phyloP scores from a whole-genome alignment of 2,113 vertebrate genomes.

The Thymallus thymallus region DNA sequence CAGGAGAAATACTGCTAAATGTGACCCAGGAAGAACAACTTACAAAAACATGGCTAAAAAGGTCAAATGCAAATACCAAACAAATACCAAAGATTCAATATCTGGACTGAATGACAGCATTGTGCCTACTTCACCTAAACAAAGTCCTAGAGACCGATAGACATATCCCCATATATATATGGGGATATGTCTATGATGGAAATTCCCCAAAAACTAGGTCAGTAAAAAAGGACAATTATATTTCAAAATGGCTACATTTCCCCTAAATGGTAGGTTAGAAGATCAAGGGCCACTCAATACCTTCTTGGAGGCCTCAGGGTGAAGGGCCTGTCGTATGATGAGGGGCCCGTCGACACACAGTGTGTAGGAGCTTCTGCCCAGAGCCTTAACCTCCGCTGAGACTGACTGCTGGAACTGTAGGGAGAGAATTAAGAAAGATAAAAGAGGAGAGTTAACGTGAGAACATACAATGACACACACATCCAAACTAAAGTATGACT shows the following conservation, averaged over 20 bases:
- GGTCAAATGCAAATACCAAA: no score
- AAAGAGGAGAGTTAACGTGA: no score
- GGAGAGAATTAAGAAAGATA: not conserved
- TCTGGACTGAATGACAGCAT: no score
- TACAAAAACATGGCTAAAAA: not conserved
- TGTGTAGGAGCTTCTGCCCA: slow-evolving; percentile 83
- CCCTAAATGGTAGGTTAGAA: not conserved
- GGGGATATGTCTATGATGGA: no score
- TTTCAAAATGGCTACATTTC: not conserved
- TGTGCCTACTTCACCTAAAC: no score
- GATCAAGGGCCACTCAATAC: slow-evolving; percentile 55
- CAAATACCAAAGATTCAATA: no score
- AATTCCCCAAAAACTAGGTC: no score
- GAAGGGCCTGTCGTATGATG: slow-evolving; percentile 88
- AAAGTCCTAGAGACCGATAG: no score
- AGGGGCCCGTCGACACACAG: slow-evolving; percentile 89
- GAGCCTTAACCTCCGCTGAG: slow-evolving; percentile 83
- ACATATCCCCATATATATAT: no score
- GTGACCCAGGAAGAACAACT: not conserved
- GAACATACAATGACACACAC: no score
- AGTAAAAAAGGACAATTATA: not conserved
- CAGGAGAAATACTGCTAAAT: not conserved
- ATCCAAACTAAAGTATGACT: no score
- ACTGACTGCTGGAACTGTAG: slow-evolving; percentile 88
- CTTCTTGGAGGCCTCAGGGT: slow-evolving; percentile 95